Conservation (phyloP, 2,888 invertebrate genomes). For the Alcis repandata region DNA sequence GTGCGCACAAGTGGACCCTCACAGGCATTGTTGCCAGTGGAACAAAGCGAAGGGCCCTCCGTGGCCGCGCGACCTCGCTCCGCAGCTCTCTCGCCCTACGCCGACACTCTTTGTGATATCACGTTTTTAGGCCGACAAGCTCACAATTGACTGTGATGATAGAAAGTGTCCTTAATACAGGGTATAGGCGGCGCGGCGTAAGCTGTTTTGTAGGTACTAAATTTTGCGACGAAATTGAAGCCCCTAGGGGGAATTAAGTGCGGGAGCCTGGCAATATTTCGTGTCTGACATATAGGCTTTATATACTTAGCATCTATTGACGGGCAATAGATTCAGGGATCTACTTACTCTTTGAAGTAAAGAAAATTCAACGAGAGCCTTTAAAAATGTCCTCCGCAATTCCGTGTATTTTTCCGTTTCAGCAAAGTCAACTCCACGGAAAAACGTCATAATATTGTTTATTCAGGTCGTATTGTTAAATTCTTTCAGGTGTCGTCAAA, state of each 20-base stretch:
- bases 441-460: constrained; percentile 45
- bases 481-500: constrained; percentile 58
- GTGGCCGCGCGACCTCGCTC: constrained; percentile 76
- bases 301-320: constrained; percentile 5
- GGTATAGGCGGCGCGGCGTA: constrained; percentile 51
- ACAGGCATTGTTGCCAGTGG: constrained; percentile 80
- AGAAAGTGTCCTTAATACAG: constrained; percentile 62
- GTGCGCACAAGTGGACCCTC: constrained; percentile 74
- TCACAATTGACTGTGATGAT: constrained; percentile 71
- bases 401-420: constrained; percentile 30
- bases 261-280: constrained; percentile 19
- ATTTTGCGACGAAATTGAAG: constrained; percentile 31
- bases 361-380: background rate
- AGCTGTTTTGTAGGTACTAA: constrained; percentile 39
- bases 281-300: constrained; percentile 9
- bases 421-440: constrained; percentile 35
- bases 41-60: constrained; percentile 82
- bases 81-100: constrained; percentile 59
- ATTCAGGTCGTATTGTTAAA: constrained; percentile 48
- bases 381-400: constrained; percentile 4
- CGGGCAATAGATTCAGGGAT: constrained; percentile 2
- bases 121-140: constrained; percentile 79
- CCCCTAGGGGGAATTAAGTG: constrained; percentile 26
- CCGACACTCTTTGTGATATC: constrained; percentile 81
- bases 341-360: background rate